These are phyloP conservation scores for Ophioderma brevispina DNA, from an alignment of 35 echinoderm and acorn worm species.

Conservation along the genomic window DNA sequence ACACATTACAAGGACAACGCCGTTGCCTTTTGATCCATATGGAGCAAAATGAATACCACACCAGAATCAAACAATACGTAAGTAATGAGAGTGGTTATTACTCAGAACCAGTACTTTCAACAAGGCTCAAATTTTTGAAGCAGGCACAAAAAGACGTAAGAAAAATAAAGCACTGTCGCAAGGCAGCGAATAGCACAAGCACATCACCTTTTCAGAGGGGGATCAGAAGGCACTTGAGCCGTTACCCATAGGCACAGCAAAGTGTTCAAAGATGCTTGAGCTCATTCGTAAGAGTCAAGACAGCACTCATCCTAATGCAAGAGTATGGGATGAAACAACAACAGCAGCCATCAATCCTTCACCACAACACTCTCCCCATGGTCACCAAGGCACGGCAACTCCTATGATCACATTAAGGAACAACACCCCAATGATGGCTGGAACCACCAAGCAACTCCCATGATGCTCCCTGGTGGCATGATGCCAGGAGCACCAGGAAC, in stretches of 20 bases:
- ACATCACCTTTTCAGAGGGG: conserved; percentile 80
- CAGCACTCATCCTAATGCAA: conserved; percentile 89
- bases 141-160: conserved; percentile 83
- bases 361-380: conserved; percentile 47
- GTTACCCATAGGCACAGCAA: conserved; percentile 74
- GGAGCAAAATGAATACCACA: conserved; percentile 80
- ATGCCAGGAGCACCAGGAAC: not conserved
- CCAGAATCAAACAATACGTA: conserved; percentile 64
- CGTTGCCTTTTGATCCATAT: conserved; percentile 83
- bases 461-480: conserved; percentile 20
- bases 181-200: conserved; percentile 85
- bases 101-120: conserved; percentile 72
- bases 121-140: conserved; percentile 86
- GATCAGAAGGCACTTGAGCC: conserved; percentile 78
- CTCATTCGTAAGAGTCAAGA: conserved; percentile 69
- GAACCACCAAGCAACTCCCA: too few relatives aligned
- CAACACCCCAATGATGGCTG: conserved; percentile 53
- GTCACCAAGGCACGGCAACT: conserved; percentile 40
- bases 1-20: conserved; percentile 44
- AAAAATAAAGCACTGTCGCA: conserved; percentile 94
- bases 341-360: conserved; percentile 41
- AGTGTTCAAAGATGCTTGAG: conserved; percentile 78
- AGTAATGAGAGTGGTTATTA: conserved; percentile 90
- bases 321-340: conserved; percentile 97
- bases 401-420: conserved; percentile 65